Evolutionary conservation across 1,140 invertebrate genomes (phyloP), one percentile per base, ranked within the genome.

Genomic region (Drosophila persimilis): DNA sequence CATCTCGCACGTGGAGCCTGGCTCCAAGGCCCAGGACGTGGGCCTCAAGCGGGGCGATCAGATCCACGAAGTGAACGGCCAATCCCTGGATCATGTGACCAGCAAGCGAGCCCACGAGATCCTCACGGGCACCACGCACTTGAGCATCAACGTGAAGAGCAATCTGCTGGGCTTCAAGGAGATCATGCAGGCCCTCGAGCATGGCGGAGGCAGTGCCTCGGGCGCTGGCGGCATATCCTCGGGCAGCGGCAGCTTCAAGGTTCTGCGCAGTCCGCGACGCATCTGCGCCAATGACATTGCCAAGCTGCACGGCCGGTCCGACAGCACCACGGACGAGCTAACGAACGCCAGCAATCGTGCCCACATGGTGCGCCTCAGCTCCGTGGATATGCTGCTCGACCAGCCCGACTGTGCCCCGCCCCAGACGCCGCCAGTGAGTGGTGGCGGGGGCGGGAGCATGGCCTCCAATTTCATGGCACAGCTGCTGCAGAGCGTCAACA

Each of bases 1-100:
- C 93, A 96, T 99, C 61, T 96, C 97, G 9, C 97, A 98, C 93
- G 95, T 99, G 17, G 97, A 99, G 80, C 96, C 96, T 73, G 95
- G 95, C 58, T 98, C 97, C 2, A 98, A 98, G 92, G 97, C 98
- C 0, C 97, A 98, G 92, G 97, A 99, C 86, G 96, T 98, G n/a
- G 98, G 99, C 1, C 92, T 99, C 15, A 99, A 99, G 92, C 93
- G 97, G 52, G 98, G 98, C 2, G 99, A 99, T 93, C 98, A 99
- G 92, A 97, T 99, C 67, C 93, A 99, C 57, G 97, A 99, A 93
- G 98, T 99, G 0, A 99, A 99, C 92, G 97, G 98, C 17, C 97
- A 99, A 86, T 98, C 95, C 78, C 99, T 99, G 92, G 95, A 97
- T 85, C 96, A 98, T 91, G 96, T 99, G 41, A 96, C 95, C 77